phyloP scores from a whole-genome alignment of 2,797 vertebrate species.

The Neostethus bicornis region DNA sequence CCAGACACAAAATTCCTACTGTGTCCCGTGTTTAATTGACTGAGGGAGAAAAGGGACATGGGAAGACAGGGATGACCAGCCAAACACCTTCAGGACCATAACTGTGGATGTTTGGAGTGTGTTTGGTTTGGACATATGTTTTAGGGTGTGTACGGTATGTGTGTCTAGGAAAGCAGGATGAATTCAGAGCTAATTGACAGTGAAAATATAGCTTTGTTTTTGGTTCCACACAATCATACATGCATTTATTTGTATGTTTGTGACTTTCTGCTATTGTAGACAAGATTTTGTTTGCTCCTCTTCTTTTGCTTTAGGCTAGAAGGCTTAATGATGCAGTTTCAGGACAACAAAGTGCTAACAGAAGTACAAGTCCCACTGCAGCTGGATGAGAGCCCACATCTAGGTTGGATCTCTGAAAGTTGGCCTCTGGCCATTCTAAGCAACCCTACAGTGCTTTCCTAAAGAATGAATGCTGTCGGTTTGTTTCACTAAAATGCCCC shows the following conservation, averaged over 20 bases:
- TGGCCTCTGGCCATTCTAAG: conserved; percentile 36
- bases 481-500: conserved; percentile 7
- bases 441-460: conserved; percentile 26
- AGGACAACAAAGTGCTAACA: conserved; percentile 39
- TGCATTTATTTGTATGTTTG: not conserved
- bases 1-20: conserved; percentile 28
- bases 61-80: conserved; percentile 39
- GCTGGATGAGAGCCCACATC: conserved; percentile 9
- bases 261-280: conserved; percentile 29
- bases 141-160: conserved; percentile 2
- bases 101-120: conserved; percentile 34
- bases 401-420: conserved; percentile 15
- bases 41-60: conserved; percentile 28
- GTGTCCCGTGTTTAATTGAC: conserved; percentile 33
- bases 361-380: conserved; percentile 19
- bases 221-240: not conserved
- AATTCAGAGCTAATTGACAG: conserved; percentile 19
- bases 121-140: conserved; percentile 39
- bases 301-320: conserved; percentile 38
- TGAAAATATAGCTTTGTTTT: conserved; percentile 26
- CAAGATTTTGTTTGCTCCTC: conserved; percentile 18
- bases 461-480: conserved; percentile 21
- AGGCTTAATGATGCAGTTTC: conserved; percentile 45
- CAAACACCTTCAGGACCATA: conserved; percentile 27
- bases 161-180: conserved; percentile 8